Conservation (phyloP, 1,140 invertebrate genomes). For the Zaprionus ornatus region DNA sequence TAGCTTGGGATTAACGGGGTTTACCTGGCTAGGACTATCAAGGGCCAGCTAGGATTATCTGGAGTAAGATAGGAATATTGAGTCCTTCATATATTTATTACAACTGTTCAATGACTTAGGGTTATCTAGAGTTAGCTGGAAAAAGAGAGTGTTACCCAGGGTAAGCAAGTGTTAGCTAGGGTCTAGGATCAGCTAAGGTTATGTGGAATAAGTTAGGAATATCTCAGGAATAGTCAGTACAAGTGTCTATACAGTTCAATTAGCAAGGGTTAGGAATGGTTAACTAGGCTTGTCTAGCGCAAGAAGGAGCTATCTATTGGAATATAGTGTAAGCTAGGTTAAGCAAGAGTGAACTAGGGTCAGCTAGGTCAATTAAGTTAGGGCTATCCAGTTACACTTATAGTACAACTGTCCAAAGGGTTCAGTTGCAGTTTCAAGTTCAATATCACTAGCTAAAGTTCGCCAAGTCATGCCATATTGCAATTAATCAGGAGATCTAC, state of each 20-base stretch:
- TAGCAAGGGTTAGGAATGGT: neutral
- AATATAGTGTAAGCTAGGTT: too few relatives aligned
- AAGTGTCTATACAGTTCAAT: too few relatives aligned
- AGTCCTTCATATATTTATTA: too few relatives aligned
- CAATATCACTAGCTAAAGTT: neutral
- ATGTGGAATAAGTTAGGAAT: neutral
- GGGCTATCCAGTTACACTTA: neutral
- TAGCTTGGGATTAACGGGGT: too few relatives aligned
- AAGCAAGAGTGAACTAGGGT: too few relatives aligned
- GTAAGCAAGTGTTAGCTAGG: too few relatives aligned
- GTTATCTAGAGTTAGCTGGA: too few relatives aligned
- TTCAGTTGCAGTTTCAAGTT: constrained; percentile 8
- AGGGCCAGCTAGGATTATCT: neutral
- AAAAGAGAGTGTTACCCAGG: too few relatives aligned
- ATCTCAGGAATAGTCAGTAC: too few relatives aligned
- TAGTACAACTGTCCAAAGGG: neutral
- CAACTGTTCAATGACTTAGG: too few relatives aligned
- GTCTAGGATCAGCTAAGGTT: neutral
- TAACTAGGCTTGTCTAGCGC: too few relatives aligned
- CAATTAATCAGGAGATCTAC: neutral
- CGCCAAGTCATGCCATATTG: neutral
- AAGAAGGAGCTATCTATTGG: too few relatives aligned
- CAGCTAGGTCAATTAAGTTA: neutral
- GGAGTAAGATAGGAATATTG: neutral
- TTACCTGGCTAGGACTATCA: neutral